Evolutionary conservation across 1,140 invertebrate genomes (phyloP).

Genomic region (fruit fly (Drosophila melanogaster)): Release_6_plus_ISO1_MT NT_033779.5:15067501-15068000

Average conservation of each 20-base stretch:
- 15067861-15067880: conserved; percentile 3
- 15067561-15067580: conserved; percentile 94
- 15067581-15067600: conserved; percentile 94
- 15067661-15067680: conserved; percentile 35
- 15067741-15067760: conserved; percentile 27
- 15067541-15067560: conserved; percentile 91
- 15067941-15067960: conserved; percentile 84
- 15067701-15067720: conserved; percentile 39
- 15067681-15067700: conserved; percentile 34
- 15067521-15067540: conserved; percentile 86
- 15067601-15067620: conserved; percentile 97
- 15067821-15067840: neutral
- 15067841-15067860: neutral
- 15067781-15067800: conserved; percentile 4
- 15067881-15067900: conserved; percentile 45
- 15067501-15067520: conserved; percentile 89
- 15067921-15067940: conserved; percentile 65
- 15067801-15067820: neutral
- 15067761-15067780: conserved; percentile 23
- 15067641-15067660: conserved; percentile 36
- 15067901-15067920: conserved; percentile 70
- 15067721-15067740: conserved; percentile 73
- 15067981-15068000: conserved; percentile 73
- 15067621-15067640: conserved; percentile 89
- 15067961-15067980: conserved; percentile 76